Evolutionary conservation across 2,797 vertebrate genomes (phyloP).

Genomic region (Chelmon rostratus): DNA sequence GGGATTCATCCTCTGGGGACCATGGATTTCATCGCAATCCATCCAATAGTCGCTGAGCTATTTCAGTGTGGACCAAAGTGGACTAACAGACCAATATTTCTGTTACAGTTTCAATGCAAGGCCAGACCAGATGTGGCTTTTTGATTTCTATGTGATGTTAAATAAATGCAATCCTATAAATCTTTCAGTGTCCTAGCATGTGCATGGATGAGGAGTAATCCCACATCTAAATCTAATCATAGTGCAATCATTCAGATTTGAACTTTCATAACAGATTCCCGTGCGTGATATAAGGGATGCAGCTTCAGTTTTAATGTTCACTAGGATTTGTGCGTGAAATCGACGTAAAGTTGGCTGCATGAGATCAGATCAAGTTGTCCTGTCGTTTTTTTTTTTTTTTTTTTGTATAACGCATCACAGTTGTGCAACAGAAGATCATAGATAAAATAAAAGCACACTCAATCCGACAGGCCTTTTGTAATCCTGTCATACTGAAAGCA

Average conservation of each 20-base stretch:
- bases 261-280: slow-evolving; percentile 30
- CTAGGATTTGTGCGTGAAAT: slow-evolving; percentile 28
- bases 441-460: background rate
- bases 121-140: slow-evolving; percentile 17
- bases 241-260: slow-evolving; percentile 29
- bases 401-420: background rate
- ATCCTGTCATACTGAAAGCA: background rate
- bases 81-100: background rate
- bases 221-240: slow-evolving; percentile 47
- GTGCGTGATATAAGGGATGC: slow-evolving; percentile 4
- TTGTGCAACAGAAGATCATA: background rate
- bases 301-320: slow-evolving; percentile 8
- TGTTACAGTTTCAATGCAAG: background rate
- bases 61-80: background rate
- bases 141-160: slow-evolving; percentile 6
- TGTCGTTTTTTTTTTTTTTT: background rate
- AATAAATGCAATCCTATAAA: slow-evolving; percentile 29
- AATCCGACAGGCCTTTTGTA: background rate
- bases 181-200: slow-evolving; percentile 13
- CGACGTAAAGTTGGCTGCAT: background rate
- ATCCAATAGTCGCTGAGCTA: background rate
- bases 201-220: slow-evolving; percentile 42
- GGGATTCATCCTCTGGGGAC: background rate
- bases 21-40: background rate
- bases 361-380: slow-evolving; percentile 12